These are phyloP conservation scores for Alcedo atthis DNA, from an alignment of 2,797 vertebrate genomes.

Conservation along the genomic window DNA sequence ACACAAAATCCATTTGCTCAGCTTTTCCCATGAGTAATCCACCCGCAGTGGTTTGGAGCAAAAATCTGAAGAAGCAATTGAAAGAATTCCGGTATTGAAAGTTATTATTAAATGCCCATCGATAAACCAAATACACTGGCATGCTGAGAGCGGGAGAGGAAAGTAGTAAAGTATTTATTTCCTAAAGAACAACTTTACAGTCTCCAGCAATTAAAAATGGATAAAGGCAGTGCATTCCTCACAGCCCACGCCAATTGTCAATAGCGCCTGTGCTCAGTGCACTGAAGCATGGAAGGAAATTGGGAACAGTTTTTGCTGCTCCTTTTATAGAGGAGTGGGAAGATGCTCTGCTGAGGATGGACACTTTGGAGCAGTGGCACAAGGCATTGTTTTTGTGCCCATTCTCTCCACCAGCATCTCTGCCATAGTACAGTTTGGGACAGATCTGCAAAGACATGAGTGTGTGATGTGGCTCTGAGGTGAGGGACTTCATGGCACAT, in stretches of 20 bases:
- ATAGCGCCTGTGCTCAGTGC: constrained; percentile 9
- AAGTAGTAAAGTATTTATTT: constrained; percentile 75
- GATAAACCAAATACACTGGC: constrained; percentile 69
- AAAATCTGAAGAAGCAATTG: constrained; percentile 78
- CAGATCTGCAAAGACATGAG: neutral
- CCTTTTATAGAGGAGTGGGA: neutral
- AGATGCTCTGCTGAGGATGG: neutral
- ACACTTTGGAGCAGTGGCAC: neutral
- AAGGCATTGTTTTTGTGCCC: neutral
- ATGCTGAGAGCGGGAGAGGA: constrained; percentile 61
- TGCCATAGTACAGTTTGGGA: neutral
- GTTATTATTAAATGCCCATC: constrained; percentile 77
- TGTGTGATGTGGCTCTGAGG: neutral
- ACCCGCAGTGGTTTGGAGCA: constrained; percentile 65
- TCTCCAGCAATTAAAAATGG: constrained; percentile 81
- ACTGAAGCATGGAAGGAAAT: constrained; percentile 19
- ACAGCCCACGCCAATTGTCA: neutral
- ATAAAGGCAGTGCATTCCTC: constrained; percentile 60
- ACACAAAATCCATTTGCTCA: constrained; percentile 74
- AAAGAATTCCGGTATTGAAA: constrained; percentile 73
- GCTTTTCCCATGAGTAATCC: constrained; percentile 76
- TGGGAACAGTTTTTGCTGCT: constrained; percentile 46
- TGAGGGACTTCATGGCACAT: neutral
- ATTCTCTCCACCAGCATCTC: neutral
- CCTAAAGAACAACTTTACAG: constrained; percentile 71